Conservation (phyloP, 2,888 invertebrate genomes). For the Drosophila greeni region DNA sequence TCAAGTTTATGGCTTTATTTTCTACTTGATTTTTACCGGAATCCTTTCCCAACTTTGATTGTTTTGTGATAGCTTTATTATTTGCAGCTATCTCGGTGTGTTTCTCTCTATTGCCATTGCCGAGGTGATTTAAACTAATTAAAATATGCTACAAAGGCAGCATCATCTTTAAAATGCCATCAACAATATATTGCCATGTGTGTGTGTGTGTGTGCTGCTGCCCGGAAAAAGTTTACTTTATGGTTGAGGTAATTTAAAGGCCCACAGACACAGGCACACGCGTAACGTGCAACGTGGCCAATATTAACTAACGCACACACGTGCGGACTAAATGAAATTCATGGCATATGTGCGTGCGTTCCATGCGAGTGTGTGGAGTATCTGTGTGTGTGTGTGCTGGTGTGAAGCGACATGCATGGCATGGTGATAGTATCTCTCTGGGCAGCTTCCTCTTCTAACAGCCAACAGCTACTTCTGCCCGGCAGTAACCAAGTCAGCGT, state of each 20-base stretch:
- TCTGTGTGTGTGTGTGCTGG: conserved; percentile 30
- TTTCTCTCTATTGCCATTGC: not conserved
- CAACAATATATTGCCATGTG: conserved; percentile 55
- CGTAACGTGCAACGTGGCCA: conserved; percentile 54
- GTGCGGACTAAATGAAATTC: conserved; percentile 70
- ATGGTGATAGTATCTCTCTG: conserved; percentile 65
- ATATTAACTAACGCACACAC: conserved; percentile 74
- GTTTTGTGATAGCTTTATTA: conserved; percentile 28
- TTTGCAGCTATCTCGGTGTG: conserved; percentile 4
- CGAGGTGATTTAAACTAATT: conserved; percentile 49
- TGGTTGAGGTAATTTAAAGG: conserved; percentile 71
- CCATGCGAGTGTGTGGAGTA: conserved; percentile 33
- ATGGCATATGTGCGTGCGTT: conserved; percentile 72
- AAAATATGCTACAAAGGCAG: conserved; percentile 44
- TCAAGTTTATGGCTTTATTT: not conserved
- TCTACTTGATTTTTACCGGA: not conserved
- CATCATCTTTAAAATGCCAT: conserved; percentile 54
- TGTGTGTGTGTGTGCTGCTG: conserved; percentile 12
- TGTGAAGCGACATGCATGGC: conserved; percentile 67
- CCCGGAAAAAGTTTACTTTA: conserved; percentile 55
- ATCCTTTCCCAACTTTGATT: conserved; percentile 7
- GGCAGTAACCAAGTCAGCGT: conserved; percentile 35
- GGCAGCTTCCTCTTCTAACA: conserved; percentile 49
- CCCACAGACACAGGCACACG: conserved; percentile 46
- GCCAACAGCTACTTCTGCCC: conserved; percentile 48